Evolutionary conservation across 2,888 invertebrate genomes (phyloP), one percentile per base, ranked within the genome.

Genomic region (Oscheius onirici): DNA sequence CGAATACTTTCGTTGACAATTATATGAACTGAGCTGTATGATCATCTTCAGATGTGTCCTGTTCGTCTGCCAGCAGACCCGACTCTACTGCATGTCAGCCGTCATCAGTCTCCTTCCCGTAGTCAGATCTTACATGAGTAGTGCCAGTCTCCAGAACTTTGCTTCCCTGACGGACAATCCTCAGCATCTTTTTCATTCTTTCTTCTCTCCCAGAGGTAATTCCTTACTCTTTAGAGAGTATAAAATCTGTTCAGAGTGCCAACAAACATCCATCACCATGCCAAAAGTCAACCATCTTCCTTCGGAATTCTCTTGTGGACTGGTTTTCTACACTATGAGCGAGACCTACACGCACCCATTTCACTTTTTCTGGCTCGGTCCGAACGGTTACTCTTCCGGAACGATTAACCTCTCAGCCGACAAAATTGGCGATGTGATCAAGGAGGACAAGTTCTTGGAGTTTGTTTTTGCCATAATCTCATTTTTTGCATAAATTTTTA

Each of bases 41-140:
- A n/a, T 51, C 28, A 40, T 22, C 51, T 66, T n/a, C 28, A 66
- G 66, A 52, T 66, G 55, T 34, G 66, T 43, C 2, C 54, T 79
- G 2, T 71, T 84, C 24, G 69, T 85, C 17, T 80, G 82, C 46
- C 75, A 79, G 44, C 79, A 82, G 41, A 73, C 75, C 3, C 67
- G 76, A 13, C 69, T 85, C 17, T 75, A 75, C 63, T 71, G 58
- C 43, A 52, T 80, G 17, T 63, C 61, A 26, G 76, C 76, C 13
- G 43, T 73, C 24, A 54, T 82, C 17, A 40, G 28, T n/a, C 24
- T 66, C 1, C 40, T 57, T 15, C 66, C 66, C 13, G 11, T 40
- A 11, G 55, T 54, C 15, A 15, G 54, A 8, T 20, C 26, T 26
- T 61, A 61, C 51, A 49, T 51, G 58, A 63, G 63, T 28, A 17